These are phyloP conservation scores for Natator depressus DNA, from an alignment of 2,113 vertebrate genomes.

Conservation along the genomic window DNA sequence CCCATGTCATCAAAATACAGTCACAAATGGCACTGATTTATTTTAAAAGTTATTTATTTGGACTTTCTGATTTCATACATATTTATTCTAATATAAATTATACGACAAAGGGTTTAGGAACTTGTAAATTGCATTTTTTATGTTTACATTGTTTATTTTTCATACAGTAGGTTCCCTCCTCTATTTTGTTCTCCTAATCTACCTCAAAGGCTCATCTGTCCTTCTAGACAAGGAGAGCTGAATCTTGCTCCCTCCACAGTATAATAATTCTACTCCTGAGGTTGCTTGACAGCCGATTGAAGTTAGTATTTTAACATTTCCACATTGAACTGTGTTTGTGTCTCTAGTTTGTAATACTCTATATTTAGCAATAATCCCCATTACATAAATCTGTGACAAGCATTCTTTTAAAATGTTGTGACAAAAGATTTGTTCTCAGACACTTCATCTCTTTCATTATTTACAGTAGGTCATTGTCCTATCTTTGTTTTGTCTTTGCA, in stretches of 20 bases:
- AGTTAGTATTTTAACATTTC: neutral
- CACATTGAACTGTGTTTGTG: neutral
- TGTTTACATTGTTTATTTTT: neutral
- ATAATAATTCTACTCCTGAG: neutral
- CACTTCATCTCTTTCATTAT: neutral
- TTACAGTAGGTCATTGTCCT: neutral
- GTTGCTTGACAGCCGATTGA: neutral
- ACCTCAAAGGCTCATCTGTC: neutral
- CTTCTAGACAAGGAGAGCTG: neutral
- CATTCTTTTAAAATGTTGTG: neutral
- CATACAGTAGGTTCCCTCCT: neutral
- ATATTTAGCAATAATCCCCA: neutral
- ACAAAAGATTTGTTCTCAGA: neutral
- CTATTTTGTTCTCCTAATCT: neutral
- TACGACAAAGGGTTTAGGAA: neutral
- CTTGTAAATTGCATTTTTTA: neutral
- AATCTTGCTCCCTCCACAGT: neutral
- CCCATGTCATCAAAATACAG: neutral
- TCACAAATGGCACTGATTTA: neutral
- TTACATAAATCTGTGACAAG: neutral
- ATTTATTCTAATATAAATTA: neutral
- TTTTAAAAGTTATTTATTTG: neutral
- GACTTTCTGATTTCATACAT: neutral
- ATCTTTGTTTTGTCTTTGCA: slow-evolving; percentile 54
- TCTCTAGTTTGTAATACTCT: neutral